Evolutionary conservation across 2,797 vertebrate species (phyloP), one percentile per base, ranked within the genome.

Genomic region (Sorex maritimensis): DNA sequence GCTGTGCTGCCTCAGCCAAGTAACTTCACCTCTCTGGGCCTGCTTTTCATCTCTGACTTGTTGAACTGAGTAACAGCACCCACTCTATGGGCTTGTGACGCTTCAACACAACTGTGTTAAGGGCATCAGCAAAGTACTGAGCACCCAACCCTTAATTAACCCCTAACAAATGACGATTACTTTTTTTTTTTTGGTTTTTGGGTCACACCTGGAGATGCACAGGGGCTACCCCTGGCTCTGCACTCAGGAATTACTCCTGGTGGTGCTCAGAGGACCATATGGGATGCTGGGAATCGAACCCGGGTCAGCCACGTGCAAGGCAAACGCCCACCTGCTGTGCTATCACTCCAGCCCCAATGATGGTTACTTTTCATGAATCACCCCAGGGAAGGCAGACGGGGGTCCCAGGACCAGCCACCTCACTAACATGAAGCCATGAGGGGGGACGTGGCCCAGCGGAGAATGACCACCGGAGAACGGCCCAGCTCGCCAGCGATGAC

Each of bases 1-100:
- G 69, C 86, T 92, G 89, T 69, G 90, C 75, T 65, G 34, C 26
- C 82, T 69, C 87, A 49, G 26, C 75, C 65, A 30, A 80, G 41
- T 49, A 61, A 21, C 44, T 82, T 85, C 61, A 78, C 69, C 46
- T 86, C 58, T 86, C 80, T 49, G 79, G 30, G 73, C 61, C 63
- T 89, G 73, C 8, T 44, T 81, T 28, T 75, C 34, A 68, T 93
- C 41, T 92, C 77, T 34, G 55, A 26, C 55, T 83, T 83, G 88
- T 65, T 68, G 84, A 21, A 38, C 38, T 91, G 84, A 79, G 26
- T 30, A 79, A 26, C 23, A 90, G n/a, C 41, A 28, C 44, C 68
- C 30, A 23, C 46, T 26, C 63, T 11, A 23, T 4, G 41, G 71
- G 19, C 9, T 63, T 19, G 38, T 86, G 28, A 23, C 24, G 30